Conservation (phyloP, 2,113 vertebrate genomes). For the Entelurus aequoreus region DNA sequence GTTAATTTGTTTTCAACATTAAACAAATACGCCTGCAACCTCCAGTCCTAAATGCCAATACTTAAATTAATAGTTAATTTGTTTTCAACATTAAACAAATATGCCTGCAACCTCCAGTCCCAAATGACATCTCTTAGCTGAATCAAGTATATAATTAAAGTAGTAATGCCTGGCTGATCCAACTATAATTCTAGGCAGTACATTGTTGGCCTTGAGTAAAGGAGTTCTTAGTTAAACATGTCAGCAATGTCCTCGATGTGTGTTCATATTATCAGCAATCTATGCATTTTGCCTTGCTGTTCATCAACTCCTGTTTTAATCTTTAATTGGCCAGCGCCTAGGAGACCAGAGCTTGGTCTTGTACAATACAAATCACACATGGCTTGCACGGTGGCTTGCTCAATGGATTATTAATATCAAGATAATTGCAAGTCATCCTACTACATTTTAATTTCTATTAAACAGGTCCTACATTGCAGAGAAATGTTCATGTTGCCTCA, state of each 20-base stretch:
- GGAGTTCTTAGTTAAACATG: slow-evolving; percentile 17
- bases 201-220: slow-evolving; percentile 19
- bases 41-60: too few relatives aligned
- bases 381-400: too few relatives aligned
- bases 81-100: too few relatives aligned
- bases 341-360: slow-evolving; percentile 41
- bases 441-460: slow-evolving; percentile 10
- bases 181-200: slow-evolving; percentile 24
- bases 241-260: slow-evolving; percentile 32
- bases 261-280: slow-evolving; percentile 16
- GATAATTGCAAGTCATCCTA: slow-evolving; percentile 25
- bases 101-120: too few relatives aligned
- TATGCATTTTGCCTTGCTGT: slow-evolving; percentile 21
- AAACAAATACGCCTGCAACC: too few relatives aligned
- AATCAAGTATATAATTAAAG: background rate
- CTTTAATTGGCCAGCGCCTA: slow-evolving; percentile 45
- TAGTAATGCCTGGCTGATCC: slow-evolving; percentile 12
- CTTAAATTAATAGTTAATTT: too few relatives aligned
- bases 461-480: background rate
- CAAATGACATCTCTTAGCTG: too few relatives aligned
- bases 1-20: too few relatives aligned
- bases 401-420: slow-evolving; percentile 24
- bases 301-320: slow-evolving; percentile 40
- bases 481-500: background rate
- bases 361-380: slow-evolving; percentile 29